Conservation (phyloP, 2,797 vertebrate genomes). For the Neostethus bicornis region DNA sequence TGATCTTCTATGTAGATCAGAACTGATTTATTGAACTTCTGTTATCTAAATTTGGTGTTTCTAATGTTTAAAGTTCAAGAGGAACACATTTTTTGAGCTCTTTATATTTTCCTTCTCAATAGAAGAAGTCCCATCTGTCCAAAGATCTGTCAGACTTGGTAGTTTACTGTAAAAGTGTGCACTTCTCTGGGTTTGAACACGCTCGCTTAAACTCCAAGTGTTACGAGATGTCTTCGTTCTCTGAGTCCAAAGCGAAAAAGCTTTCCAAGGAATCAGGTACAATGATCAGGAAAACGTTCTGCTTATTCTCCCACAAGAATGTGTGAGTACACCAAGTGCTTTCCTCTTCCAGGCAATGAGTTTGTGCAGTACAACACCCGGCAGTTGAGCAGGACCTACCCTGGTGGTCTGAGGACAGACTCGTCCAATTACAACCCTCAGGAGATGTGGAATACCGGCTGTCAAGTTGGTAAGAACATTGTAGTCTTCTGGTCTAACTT, state of each 20-base stretch:
- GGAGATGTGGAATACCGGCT: slow-evolving; percentile 93
- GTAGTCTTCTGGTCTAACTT: slow-evolving; percentile 7
- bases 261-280: slow-evolving; percentile 86
- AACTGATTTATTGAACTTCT: no score
- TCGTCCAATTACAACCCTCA: slow-evolving; percentile 96
- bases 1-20: no score
- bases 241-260: slow-evolving; percentile 90
- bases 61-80: no score
- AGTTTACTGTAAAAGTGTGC: slow-evolving; percentile 90
- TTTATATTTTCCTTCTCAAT: not conserved
- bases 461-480: slow-evolving; percentile 88
- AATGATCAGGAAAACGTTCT: not conserved
- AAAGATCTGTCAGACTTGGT: slow-evolving; percentile 87
- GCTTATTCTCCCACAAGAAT: not conserved
- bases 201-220: slow-evolving; percentile 78
- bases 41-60: no score
- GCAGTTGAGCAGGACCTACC: slow-evolving; percentile 92
- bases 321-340: not conserved
- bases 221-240: slow-evolving; percentile 91
- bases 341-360: slow-evolving; percentile 72
- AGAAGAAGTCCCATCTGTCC: slow-evolving; percentile 85
- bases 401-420: slow-evolving; percentile 89
- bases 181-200: slow-evolving; percentile 86
- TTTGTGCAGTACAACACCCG: slow-evolving; percentile 89
- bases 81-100: not conserved